A percentile compares a stretch with the other conserved stretches of the same genome.
Conservation (phyloP, 2,888 invertebrate genomes). For the Drosophila mercatorum region DNA sequence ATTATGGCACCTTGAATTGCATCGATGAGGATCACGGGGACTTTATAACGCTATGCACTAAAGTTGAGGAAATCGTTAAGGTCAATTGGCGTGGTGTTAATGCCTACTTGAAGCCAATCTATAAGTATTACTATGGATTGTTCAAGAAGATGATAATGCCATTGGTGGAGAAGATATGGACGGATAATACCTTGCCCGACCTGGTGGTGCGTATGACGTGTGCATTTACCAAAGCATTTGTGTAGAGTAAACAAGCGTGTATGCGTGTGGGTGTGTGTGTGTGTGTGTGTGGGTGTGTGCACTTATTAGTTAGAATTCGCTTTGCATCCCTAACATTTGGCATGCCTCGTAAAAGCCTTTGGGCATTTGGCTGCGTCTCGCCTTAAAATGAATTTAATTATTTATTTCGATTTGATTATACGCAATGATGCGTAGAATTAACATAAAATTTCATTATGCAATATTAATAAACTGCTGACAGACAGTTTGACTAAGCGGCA, state of each 20-base stretch:
- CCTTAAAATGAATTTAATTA: conserved; percentile 81
- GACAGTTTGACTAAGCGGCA: conserved; percentile 43
- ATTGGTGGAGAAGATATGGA: conserved; percentile 83
- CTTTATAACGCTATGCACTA: conserved; percentile 80
- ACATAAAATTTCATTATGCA: conserved; percentile 84
- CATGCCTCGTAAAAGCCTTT: conserved; percentile 38
- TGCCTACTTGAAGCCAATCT: conserved; percentile 83
- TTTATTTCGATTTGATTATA: conserved; percentile 84
- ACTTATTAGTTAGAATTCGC: conserved; percentile 9
- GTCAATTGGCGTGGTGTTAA: conserved; percentile 83
- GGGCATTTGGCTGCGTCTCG: conserved; percentile 55
- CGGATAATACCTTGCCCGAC: conserved; percentile 80
- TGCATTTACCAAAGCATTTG: neutral
- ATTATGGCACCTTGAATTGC: conserved; percentile 76
- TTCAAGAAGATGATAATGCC: conserved; percentile 80
- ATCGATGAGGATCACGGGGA: conserved; percentile 82
- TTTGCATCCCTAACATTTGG: conserved; percentile 43
- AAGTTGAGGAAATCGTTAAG: conserved; percentile 79
- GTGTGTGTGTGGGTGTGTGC: neutral
- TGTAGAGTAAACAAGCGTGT: neutral
- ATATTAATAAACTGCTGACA: conserved; percentile 76
- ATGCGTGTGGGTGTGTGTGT: conserved; percentile 1
- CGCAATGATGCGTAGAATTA: conserved; percentile 84
- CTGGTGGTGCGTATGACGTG: conserved; percentile 72
- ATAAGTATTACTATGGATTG: conserved; percentile 83